Evolutionary conservation across 2,797 vertebrate species (phyloP).

Genomic region (Threskiornis aethiopicus): DNA sequence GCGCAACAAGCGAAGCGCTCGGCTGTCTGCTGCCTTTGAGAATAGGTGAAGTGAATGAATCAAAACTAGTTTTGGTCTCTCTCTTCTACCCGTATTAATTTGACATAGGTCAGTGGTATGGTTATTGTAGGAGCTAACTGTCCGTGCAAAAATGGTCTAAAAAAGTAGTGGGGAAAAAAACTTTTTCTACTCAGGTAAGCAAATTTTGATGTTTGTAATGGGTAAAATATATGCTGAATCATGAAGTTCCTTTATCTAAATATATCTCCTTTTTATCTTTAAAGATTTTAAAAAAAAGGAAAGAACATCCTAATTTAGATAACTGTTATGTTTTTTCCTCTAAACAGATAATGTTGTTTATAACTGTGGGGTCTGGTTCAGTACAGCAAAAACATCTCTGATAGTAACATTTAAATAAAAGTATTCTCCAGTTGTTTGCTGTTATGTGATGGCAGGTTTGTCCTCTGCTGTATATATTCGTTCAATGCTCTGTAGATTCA

Average conservation of each 20-base stretch:
- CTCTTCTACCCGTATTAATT: background rate
- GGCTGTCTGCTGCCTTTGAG: background rate
- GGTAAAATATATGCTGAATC: background rate
- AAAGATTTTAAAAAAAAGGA: background rate
- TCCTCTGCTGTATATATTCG: background rate
- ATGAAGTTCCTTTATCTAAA: background rate
- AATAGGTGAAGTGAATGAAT: background rate
- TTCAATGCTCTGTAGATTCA: no score
- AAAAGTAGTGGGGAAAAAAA: background rate
- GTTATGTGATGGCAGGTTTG: background rate
- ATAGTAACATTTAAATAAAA: background rate
- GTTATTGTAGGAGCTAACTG: background rate
- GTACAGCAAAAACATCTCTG: background rate
- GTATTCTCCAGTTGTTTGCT: background rate
- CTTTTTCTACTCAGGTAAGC: background rate
- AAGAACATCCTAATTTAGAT: background rate
- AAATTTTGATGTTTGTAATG: background rate
- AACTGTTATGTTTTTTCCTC: background rate
- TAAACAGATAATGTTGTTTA: background rate
- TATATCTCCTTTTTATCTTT: background rate
- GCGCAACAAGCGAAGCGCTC: background rate
- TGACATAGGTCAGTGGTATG: background rate
- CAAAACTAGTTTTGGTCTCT: background rate
- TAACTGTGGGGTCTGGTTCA: background rate
- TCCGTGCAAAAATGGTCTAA: background rate